These are phyloP conservation scores for Megathymus violae DNA, from an alignment of 1,140 invertebrate genomes.

Conservation along the genomic window DNA sequence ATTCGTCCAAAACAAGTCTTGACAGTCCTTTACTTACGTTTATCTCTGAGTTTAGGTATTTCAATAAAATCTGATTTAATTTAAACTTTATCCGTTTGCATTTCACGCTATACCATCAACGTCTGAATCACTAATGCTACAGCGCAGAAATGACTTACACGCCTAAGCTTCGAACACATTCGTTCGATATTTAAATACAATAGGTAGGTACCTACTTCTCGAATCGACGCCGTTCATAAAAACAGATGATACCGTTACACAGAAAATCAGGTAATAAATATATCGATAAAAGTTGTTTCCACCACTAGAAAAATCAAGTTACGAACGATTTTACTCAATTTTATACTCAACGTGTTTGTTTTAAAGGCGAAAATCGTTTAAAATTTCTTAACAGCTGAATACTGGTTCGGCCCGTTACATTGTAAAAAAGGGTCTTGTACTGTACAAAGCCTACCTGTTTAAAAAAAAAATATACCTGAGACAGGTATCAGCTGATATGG, in stretches of 20 bases:
- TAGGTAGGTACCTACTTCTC: no score
- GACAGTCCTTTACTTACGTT: no score
- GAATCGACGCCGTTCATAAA: no score
- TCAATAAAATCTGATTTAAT: no score
- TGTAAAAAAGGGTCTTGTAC: constrained; percentile 26
- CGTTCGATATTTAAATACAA: no score
- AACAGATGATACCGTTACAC: constrained; percentile 3
- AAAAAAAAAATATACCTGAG: constrained; percentile 21
- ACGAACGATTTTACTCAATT: constrained; percentile 2
- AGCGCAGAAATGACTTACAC: no score
- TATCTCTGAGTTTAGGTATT: no score
- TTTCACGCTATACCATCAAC: no score
- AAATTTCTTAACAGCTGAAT: constrained; percentile 36
- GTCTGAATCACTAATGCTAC: no score
- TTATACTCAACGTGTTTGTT: background rate
- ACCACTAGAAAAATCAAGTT: constrained; percentile 17
- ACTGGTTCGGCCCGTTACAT: constrained; percentile 38
- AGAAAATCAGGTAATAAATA: constrained; percentile 16
- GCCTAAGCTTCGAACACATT: no score
- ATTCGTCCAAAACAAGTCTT: no score
- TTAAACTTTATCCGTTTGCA: no score
- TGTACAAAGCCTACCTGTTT: constrained; percentile 20
- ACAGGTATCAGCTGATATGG: constrained; percentile 38
- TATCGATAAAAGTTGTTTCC: constrained; percentile 17
- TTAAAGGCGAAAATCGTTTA: constrained; percentile 32